These are phyloP conservation scores for Porites australiensis DNA, from an alignment of 64 coral and sea anemone species.

Conservation along the genomic window DNA sequence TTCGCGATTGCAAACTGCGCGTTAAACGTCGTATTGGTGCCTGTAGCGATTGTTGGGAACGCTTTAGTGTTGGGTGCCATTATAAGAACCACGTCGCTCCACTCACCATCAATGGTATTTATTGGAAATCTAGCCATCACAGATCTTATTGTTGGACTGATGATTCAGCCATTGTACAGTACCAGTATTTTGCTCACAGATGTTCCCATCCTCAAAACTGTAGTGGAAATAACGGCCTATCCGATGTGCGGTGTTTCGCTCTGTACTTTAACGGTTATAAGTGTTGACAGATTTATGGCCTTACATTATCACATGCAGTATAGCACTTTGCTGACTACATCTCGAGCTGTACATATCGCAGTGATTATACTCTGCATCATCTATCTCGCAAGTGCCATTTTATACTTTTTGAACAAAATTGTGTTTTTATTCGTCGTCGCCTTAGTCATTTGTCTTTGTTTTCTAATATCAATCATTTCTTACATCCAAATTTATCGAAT, in stretches of 20 bases:
- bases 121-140: background rate
- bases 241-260: background rate
- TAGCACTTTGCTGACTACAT: background rate
- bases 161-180: background rate
- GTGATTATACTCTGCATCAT: background rate
- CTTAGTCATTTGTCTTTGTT: background rate
- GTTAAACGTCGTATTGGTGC: background rate
- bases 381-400: background rate
- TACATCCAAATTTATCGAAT: constrained; percentile 59
- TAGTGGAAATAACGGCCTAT: background rate
- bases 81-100: background rate
- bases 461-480: constrained; percentile 10
- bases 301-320: background rate
- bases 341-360: too few species aligned
- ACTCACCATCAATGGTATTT: background rate
- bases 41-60: background rate
- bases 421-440: constrained; percentile 2
- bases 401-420: constrained; percentile 26
- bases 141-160: background rate
- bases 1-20: background rate
- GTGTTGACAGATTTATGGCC: background rate
- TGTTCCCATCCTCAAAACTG: background rate
- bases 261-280: background rate
- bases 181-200: background rate
- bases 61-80: background rate